phyloP scores from a whole-genome alignment of 1,140 invertebrate species.

The Orchestia grillus region DNA sequence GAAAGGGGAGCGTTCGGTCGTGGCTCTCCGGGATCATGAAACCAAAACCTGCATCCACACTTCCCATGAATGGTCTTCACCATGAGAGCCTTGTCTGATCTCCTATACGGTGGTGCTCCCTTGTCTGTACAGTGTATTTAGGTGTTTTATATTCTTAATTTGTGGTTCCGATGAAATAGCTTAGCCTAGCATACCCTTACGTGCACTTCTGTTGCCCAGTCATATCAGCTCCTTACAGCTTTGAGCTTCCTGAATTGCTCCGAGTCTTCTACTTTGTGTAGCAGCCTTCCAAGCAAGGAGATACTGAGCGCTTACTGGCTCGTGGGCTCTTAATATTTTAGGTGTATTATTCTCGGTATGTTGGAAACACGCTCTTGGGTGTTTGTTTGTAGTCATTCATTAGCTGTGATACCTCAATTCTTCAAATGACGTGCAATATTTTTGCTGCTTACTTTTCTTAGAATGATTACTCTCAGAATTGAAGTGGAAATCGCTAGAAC shows the following conservation, averaged over 20 bases:
- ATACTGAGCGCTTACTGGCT: not conserved
- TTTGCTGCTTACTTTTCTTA: not conserved
- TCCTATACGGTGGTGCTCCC: not conserved
- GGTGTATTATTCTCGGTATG: not conserved
- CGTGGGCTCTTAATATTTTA: not conserved
- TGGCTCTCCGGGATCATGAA: slow-evolving; percentile 31
- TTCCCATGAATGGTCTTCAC: slow-evolving; percentile 55
- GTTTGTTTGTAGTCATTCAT: not conserved
- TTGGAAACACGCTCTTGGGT: not conserved
- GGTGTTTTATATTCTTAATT: slow-evolving; percentile 3
- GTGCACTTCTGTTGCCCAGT: not conserved
- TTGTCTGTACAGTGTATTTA: slow-evolving; percentile 35
- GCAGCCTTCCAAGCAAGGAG: not conserved
- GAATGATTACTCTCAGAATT: not conserved
- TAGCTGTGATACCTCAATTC: not conserved
- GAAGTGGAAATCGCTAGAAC: not conserved
- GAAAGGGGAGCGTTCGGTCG: slow-evolving; percentile 12
- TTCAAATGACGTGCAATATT: slow-evolving; percentile 1
- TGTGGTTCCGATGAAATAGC: not conserved
- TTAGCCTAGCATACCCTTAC: not conserved
- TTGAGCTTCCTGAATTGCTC: not conserved
- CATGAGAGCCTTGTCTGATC: slow-evolving; percentile 56
- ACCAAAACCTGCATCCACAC: slow-evolving; percentile 6
- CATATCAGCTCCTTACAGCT: not conserved
- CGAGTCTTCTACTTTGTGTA: not conserved